Conservation (phyloP, 2,797 vertebrate genomes). For the Agapornis canus region DNA sequence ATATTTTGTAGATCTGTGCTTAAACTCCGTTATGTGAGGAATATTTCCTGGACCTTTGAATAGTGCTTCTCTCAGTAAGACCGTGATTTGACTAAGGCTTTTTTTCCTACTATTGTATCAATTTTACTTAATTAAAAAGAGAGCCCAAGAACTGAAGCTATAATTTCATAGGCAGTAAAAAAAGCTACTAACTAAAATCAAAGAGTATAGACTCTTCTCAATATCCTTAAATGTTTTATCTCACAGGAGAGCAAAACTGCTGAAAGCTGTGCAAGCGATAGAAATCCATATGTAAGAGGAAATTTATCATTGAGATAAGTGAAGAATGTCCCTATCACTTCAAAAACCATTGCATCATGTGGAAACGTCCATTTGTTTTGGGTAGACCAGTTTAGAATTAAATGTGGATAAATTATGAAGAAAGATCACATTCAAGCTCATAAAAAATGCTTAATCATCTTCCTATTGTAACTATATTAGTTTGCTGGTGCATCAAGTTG, state of each 20-base stretch:
- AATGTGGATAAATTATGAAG: slow-evolving; percentile 17
- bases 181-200: neutral
- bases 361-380: neutral
- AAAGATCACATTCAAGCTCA: neutral
- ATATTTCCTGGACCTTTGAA: neutral
- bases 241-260: neutral
- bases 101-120: neutral
- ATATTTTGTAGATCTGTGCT: neutral
- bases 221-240: neutral
- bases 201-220: neutral
- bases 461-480: neutral
- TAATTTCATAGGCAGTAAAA: neutral
- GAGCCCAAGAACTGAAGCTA: neutral
- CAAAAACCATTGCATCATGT: neutral
- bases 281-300: neutral
- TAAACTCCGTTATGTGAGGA: neutral
- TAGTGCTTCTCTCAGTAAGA: neutral
- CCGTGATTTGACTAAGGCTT: neutral
- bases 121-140: neutral
- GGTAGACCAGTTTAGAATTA: neutral
- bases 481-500: neutral
- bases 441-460: slow-evolving; percentile 2
- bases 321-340: neutral
- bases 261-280: neutral
- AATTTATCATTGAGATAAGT: neutral